Evolutionary conservation across 2,888 invertebrate genomes (phyloP), one percentile per base, ranked within the genome.

Genomic region (Pseudoips prasinana): DNA sequence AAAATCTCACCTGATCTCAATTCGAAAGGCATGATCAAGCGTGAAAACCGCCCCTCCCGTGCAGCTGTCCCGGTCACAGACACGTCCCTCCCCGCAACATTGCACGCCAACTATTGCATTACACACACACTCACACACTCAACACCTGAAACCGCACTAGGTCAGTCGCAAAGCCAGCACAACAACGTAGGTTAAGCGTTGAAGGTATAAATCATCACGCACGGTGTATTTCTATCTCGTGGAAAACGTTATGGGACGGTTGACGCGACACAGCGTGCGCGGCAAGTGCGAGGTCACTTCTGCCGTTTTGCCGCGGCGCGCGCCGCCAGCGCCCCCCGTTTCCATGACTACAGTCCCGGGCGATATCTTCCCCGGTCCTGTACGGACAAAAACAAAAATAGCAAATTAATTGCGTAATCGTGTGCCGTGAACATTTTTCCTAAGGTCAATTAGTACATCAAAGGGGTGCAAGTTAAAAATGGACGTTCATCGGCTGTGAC

Each of bases 361-460:
- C 85, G 76, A 77, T 79, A 74, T 77, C 78, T 70, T 66, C 75
- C 76, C 73, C 67, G 39, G 66, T 73, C 76, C 75, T 77, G 73
- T 53, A 61, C 64, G 70, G 64, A 76, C 69, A 76, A 85, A 84
- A 86, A 86, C 82, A 85, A 83, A 86, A 87, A 85, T 85, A 85
- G 82, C 82, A 70, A 82, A 85, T 83, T 85, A 83, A 84, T 84
- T 81, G 74, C 83, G 81, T 79, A 84, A 84, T 77, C 76, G 74
- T 75, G 77, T 74, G 62, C 69, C 62, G 70, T 76, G 66, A 74
- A 73, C 46, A 68, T 72, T 73, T 78, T 73, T 64, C 61, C 60
- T 46, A 64, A 61, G 64, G 64, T 60, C 69, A 67, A 74, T 73
- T 73, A 69, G 65, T 63, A 72, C 69, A 64, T 75, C 68, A 74